Conservation (phyloP, 2,113 vertebrate species). For the Oophaga pumilio region DNA sequence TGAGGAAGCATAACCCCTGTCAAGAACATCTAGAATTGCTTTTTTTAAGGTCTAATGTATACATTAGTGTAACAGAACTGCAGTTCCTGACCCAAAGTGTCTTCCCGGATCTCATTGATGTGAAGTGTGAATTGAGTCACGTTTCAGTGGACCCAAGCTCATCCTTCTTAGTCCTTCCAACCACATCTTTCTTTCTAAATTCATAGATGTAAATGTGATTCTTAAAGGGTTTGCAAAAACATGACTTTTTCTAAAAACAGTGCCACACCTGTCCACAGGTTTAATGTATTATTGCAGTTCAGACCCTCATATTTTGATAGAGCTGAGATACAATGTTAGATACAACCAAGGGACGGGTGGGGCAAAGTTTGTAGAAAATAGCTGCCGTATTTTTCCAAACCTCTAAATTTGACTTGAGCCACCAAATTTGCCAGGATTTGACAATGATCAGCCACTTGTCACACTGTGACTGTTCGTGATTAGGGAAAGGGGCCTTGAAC, state of each 20-base stretch:
- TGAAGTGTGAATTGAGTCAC: not conserved
- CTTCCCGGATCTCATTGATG: not conserved
- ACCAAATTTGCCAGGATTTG: not conserved
- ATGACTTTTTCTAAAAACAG: too few species aligned
- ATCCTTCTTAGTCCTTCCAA: not conserved
- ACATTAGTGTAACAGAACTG: not conserved
- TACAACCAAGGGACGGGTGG: too few species aligned
- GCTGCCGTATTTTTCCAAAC: too few species aligned
- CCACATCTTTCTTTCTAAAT: not conserved
- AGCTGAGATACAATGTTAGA: too few species aligned
- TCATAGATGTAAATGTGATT: not conserved
- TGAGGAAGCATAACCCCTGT: not conserved
- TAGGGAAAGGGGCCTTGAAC: too few species aligned
- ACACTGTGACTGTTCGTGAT: too few species aligned
- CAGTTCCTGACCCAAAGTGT: not conserved
- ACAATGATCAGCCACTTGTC: not conserved
- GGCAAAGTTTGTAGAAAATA: too few species aligned
- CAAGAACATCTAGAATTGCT: not conserved
- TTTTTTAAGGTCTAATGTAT: not conserved
- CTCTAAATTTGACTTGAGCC: not conserved
- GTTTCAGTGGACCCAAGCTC: not conserved
- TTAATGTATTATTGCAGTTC: too few species aligned
- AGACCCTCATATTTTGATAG: too few species aligned
- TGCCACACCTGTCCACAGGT: too few species aligned
- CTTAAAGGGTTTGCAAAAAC: too few species aligned